Percentiles rank a stretch among this genome's conserved stretches.
These are phyloP conservation scores for Laothoe populi DNA, from an alignment of 2,888 invertebrate genomes.

Conservation along the genomic window DNA sequence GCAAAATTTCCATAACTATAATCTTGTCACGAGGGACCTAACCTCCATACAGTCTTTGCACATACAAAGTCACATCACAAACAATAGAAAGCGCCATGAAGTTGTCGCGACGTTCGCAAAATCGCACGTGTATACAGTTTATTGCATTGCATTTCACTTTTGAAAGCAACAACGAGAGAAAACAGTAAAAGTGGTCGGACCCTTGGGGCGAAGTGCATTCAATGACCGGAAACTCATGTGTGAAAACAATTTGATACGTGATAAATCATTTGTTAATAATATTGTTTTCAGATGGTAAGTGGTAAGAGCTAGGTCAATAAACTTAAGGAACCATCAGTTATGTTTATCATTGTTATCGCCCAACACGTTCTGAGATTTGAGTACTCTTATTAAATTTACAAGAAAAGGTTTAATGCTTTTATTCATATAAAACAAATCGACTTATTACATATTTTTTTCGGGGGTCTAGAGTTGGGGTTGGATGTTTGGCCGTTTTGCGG, in stretches of 20 bases:
- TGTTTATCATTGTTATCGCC: no score
- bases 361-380: no score
- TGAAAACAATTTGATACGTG: constrained; percentile 7
- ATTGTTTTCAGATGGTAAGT: no score
- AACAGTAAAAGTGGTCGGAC: constrained; percentile 19
- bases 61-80: constrained; percentile 22
- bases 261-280: constrained; percentile 2
- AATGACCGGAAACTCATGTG: constrained; percentile 2
- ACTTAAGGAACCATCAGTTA: no score
- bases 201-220: constrained; percentile 13
- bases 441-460: no score
- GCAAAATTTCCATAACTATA: not conserved
- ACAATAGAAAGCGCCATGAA: constrained; percentile 18
- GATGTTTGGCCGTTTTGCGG: no score
- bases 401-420: no score
- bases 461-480: no score
- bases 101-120: constrained; percentile 23
- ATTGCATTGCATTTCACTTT: constrained; percentile 29
- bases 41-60: not conserved
- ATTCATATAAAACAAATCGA: no score
- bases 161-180: constrained; percentile 31
- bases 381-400: no score
- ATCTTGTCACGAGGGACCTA: constrained; percentile 3
- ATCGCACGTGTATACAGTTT: constrained; percentile 27
- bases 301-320: no score